These are phyloP conservation scores for Peromyscus californicus DNA, from an alignment of 2,113 vertebrate genomes.

Conservation along the genomic window DNA sequence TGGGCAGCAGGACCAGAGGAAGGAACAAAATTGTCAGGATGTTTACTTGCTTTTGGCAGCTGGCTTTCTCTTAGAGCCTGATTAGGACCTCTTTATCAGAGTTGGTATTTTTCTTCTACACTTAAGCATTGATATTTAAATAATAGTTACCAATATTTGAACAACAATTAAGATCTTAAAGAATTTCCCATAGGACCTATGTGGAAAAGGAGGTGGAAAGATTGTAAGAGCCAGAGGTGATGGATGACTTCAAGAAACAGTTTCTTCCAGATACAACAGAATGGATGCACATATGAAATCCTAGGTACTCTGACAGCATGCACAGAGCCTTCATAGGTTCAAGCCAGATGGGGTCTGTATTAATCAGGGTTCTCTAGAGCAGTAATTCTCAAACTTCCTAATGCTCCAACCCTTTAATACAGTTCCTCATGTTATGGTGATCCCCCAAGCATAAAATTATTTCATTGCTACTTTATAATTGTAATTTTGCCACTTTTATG, in stretches of 20 bases:
- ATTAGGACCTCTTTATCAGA: constrained; percentile 6
- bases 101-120: constrained; percentile 32
- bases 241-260: not conserved
- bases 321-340: not conserved
- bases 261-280: not conserved
- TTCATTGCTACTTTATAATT: not conserved
- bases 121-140: constrained; percentile 22
- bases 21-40: not conserved
- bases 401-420: not conserved
- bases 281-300: not conserved
- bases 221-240: not conserved
- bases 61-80: not conserved
- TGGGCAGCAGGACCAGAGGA: not conserved
- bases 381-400: not conserved
- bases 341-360: not conserved
- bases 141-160: not conserved
- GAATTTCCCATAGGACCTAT: not conserved
- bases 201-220: not conserved
- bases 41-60: not conserved
- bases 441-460: not conserved
- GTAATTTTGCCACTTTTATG: not conserved
- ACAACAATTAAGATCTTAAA: constrained; percentile 8
- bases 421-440: not conserved
- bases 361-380: not conserved
- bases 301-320: not conserved